These are phyloP conservation scores for Zaprionus lachaisei DNA, from an alignment of 1,140 invertebrate species.

Conservation along the genomic window DNA sequence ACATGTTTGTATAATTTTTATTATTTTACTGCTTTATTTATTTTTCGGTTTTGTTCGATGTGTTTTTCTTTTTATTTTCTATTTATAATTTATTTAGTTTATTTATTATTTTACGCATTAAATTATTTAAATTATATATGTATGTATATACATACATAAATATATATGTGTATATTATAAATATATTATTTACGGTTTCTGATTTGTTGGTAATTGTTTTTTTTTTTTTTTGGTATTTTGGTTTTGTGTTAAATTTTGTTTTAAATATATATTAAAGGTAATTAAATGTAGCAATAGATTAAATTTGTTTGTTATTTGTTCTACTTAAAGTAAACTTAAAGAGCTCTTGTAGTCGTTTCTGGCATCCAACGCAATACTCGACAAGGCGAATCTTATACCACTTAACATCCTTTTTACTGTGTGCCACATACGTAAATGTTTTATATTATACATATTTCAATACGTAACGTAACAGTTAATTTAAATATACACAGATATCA, in stretches of 20 bases:
- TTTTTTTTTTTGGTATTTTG: slow-evolving; percentile 35
- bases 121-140: slow-evolving; percentile 43
- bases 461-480: slow-evolving; percentile 43
- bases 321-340: slow-evolving; percentile 84
- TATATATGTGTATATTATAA: slow-evolving; percentile 38
- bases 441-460: slow-evolving; percentile 28
- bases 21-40: slow-evolving; percentile 13
- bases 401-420: slow-evolving; percentile 83
- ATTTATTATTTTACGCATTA: slow-evolving; percentile 47
- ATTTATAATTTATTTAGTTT: slow-evolving; percentile 33
- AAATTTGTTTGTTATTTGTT: slow-evolving; percentile 79
- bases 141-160: slow-evolving; percentile 14
- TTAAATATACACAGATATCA: slow-evolving; percentile 21
- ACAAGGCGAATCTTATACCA: slow-evolving; percentile 84
- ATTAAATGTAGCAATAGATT: slow-evolving; percentile 75
- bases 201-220: slow-evolving; percentile 21
- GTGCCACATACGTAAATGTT: slow-evolving; percentile 26
- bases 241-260: slow-evolving; percentile 50
- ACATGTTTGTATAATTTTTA: slow-evolving; percentile 17
- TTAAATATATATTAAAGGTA: slow-evolving; percentile 66
- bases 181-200: slow-evolving; percentile 17
- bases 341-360: slow-evolving; percentile 84
- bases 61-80: slow-evolving; percentile 2
- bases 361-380: slow-evolving; percentile 84
- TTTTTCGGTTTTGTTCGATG: slow-evolving; percentile 10